phyloP scores from a whole-genome alignment of 2,113 vertebrate genomes.

The Pterocles gutturalis region DNA sequence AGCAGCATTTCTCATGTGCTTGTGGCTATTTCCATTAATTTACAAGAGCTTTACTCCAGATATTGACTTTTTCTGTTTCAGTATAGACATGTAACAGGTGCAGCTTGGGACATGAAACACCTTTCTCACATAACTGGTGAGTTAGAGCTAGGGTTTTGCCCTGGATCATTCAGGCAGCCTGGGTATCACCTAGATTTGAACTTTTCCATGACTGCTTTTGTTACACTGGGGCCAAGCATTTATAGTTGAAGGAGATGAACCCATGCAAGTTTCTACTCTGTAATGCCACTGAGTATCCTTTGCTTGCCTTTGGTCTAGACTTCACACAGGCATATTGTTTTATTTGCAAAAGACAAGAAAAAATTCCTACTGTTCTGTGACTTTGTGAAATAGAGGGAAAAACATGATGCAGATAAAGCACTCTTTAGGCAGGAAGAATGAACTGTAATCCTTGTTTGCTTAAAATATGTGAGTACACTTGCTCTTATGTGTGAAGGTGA shows the following conservation, averaged over 20 bases:
- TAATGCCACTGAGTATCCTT: not conserved
- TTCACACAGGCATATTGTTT: not conserved
- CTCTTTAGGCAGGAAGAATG: not conserved
- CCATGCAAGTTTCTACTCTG: not conserved
- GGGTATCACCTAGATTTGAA: not conserved
- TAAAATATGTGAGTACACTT: not conserved
- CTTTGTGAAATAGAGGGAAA: not conserved
- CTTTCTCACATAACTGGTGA: not conserved
- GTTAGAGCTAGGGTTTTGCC: not conserved
- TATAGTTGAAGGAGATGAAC: not conserved
- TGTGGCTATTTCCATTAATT: not conserved
- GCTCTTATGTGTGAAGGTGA: not conserved
- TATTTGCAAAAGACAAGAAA: not conserved
- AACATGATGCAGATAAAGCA: not conserved
- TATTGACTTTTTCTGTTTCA: not conserved
- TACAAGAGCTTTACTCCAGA: not conserved
- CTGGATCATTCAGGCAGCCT: not conserved
- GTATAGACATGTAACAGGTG: not conserved
- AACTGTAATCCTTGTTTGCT: not conserved
- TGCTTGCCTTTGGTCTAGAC: not conserved
- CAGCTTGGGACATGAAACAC: not conserved
- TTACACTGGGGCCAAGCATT: not conserved
- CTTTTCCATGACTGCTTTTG: not conserved
- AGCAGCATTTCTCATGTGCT: not conserved
- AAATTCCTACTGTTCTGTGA: not conserved